Evolutionary conservation across 2,888 invertebrate genomes (phyloP), one percentile per base, ranked within the genome.

Genomic region (Chorisops tibialis): DNA sequence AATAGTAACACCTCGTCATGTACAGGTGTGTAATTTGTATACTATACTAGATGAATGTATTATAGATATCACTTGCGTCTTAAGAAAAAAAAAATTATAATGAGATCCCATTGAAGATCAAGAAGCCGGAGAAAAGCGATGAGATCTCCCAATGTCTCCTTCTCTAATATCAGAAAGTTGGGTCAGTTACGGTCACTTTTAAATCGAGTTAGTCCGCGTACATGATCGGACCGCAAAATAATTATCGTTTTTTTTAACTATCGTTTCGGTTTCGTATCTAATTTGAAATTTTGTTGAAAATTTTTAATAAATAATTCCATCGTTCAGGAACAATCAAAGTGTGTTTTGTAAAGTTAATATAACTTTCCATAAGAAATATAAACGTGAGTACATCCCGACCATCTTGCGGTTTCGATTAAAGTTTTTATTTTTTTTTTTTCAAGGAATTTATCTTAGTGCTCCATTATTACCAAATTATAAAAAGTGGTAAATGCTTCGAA

Each of bases 141-240:
- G 14, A 54, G 54, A 56, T 30, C 30, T 30, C 9, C 30, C 30
- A 24, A n/a, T 41, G 24, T 45, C 56, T 45, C 43, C 56, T 56
- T 56, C 45, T 51, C 52, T 30, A 56, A 56, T 45, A 41, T 35
- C 30, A 41, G 52, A 59, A 59, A 49, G 59, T 54, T 48, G 63
- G 59, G 54, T 64, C 60, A 64, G 62, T 64, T 51, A 54, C 60
- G 50, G 62, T 14, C 59, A 50, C 43, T 62, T 43, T 51, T 60
- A 64, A 48, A 49, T 59, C 38, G 51, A 58, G 64, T 62, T 62
- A 38, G 62, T 49, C 49, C 62, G 62, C 56, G 60, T 49, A 51
- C 54, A 56, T 58, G 58, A 58, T 62, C 50, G 22, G 50, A 50
- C 49, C 49, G 5, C 2, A 19, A 16, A 16, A 37, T 48, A 60